phyloP scores from a whole-genome alignment of 2,113 vertebrate species.

The Aspiorhynchus laticeps region DNA sequence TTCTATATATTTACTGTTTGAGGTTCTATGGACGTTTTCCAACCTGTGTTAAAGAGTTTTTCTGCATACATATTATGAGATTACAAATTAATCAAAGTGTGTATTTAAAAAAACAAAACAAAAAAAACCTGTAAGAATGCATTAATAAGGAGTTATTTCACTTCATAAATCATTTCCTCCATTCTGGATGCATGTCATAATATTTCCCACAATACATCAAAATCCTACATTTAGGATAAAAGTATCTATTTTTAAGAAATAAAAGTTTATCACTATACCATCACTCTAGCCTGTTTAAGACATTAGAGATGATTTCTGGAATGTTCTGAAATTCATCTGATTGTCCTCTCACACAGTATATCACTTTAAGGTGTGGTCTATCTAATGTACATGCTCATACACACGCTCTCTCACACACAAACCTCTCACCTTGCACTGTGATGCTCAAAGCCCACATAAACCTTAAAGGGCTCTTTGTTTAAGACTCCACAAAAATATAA shows the following conservation, averaged over 20 bases:
- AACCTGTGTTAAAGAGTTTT: not conserved
- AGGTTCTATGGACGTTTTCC: constrained; percentile 11
- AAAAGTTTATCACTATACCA: constrained; percentile 33
- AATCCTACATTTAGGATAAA: constrained; percentile 14
- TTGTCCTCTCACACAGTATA: constrained; percentile 63
- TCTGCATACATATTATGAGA: constrained; percentile 18
- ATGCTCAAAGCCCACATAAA: constrained; percentile 22
- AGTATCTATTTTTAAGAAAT: constrained; percentile 13
- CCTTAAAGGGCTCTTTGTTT: constrained; percentile 13
- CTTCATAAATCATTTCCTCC: constrained; percentile 16
- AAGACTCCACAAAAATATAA: constrained; percentile 44
- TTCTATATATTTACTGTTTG: constrained; percentile 1
- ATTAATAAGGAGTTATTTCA: constrained; percentile 17
- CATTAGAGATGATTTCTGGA: constrained; percentile 60
- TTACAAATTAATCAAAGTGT: constrained; percentile 15
- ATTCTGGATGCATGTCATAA: not conserved
- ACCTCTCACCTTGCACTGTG: constrained; percentile 54
- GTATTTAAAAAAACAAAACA: not conserved
- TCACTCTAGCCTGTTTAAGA: constrained; percentile 49
- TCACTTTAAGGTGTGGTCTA: constrained; percentile 39
- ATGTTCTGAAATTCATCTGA: constrained; percentile 65
- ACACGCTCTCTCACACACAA: constrained; percentile 18
- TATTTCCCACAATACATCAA: not conserved
- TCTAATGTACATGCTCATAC: not conserved
- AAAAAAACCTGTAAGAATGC: not conserved